Percentiles rank a stretch among this genome's conserved stretches.
These are phyloP conservation scores for Siniperca scherzeri DNA, from an alignment of 2,797 vertebrate species.

Conservation along the genomic window DNA sequence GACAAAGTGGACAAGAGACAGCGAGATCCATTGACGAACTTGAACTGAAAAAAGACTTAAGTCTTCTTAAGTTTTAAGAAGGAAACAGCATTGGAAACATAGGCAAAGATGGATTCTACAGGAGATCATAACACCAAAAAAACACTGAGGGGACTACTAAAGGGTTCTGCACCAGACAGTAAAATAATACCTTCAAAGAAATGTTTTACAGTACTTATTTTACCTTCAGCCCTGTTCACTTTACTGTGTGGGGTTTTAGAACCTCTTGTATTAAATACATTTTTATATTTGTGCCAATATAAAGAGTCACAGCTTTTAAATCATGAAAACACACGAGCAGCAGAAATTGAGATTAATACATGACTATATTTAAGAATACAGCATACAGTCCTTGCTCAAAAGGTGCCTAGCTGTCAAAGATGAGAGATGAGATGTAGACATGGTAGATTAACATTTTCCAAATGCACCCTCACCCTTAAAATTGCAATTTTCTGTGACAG, in stretches of 20 bases:
- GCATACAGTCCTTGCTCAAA: background rate
- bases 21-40: background rate
- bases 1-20: background rate
- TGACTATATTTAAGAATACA: background rate
- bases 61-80: background rate
- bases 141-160: background rate
- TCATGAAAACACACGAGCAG: background rate
- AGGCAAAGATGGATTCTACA: conserved; percentile 1
- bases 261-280: background rate
- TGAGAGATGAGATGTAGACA: background rate
- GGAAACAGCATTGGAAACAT: conserved; percentile 6
- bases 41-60: background rate
- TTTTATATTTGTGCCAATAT: background rate
- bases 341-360: background rate
- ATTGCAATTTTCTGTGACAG: background rate
- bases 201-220: conserved; percentile 31
- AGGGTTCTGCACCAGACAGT: conserved; percentile 9
- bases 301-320: background rate
- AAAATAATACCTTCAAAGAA: conserved; percentile 57
- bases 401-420: background rate
- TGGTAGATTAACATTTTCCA: background rate
- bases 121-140: conserved; percentile 10
- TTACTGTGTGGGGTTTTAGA: background rate
- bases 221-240: background rate
- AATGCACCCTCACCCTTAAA: conserved; percentile 2